Evolutionary conservation across 2,888 invertebrate species (phyloP), one percentile per base, ranked within the genome.

Genomic region (Amiota minor): DNA sequence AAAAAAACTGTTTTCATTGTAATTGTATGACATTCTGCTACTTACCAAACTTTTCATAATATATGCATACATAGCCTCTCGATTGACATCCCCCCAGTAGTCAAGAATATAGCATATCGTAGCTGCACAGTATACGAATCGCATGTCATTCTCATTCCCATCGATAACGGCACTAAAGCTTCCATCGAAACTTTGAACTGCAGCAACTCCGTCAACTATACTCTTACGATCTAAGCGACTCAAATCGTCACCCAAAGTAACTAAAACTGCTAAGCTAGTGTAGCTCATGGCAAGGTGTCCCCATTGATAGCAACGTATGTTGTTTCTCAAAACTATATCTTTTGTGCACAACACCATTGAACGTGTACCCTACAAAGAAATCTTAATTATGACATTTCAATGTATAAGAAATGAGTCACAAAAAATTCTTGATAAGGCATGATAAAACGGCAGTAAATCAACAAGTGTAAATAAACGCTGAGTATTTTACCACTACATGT

Each of bases 51-150:
- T 96, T 70, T 93, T 93, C 74, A 93, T 89, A 77, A 98, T 97
- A 88, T 95, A 98, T 72, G 94, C 90, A 0, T 95, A 92, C 73
- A 96, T 94, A 85, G 91, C 92, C n/a, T 94, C 92, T 67, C 94
- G 92, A 88, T 98, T 92, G 80, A 99, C 94, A 0, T 94, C 94
- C 35, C 95, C 94, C 96, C 97, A 98, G 88, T 98, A 98, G 87
- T 97, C 92, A 8, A 99, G 91, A 84, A 98, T 96, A 82, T 95
- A 94, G 86, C 96, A 96, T 86, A 98, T 94, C 82, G 95, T 95
- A 0, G 96, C 95, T 0, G 98, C 99, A 90, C 99, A 99, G 90
- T 97, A 99, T 2, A 99, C 95, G 91, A 99, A 99, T 53, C 99
- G 92, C 97, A 99, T 98, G 88, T 99, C 99, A 81, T 94, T 94